Evolutionary conservation across 2,797 vertebrate genomes (phyloP).

Genomic region (Lates japonicus): DNA sequence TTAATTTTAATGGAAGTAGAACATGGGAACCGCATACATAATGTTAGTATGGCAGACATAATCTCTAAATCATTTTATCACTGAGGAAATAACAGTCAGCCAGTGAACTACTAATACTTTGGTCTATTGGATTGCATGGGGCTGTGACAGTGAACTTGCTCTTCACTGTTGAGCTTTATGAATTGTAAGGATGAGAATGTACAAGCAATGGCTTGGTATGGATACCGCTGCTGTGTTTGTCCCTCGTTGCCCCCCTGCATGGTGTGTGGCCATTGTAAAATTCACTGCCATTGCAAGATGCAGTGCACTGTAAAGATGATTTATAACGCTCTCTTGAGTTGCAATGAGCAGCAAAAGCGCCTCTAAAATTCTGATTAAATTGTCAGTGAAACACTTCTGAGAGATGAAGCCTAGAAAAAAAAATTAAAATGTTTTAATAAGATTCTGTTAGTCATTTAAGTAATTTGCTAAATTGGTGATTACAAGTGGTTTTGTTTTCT

Average conservation of each 20-base stretch:
- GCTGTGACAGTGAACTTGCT: neutral
- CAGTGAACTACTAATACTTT: conserved; percentile 1
- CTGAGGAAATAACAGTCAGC: conserved; percentile 5
- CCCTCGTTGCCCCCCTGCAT: conserved; percentile 24
- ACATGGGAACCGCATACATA: conserved; percentile 8
- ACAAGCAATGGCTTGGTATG: conserved; percentile 1
- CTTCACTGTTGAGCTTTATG: conserved; percentile 26
- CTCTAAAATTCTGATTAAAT: conserved; percentile 38
- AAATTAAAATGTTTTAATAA: neutral
- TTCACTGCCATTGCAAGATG: conserved; percentile 36
- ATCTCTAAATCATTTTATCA: conserved; percentile 23
- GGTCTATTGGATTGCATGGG: neutral
- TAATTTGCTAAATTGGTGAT: conserved; percentile 17
- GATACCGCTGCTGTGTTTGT: conserved; percentile 24
- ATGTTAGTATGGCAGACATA: conserved; percentile 31
- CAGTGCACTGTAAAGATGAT: conserved; percentile 49
- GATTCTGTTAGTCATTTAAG: conserved; percentile 17
- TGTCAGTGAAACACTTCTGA: conserved; percentile 12
- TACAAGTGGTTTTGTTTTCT: conserved; percentile 25
- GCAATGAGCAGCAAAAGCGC: conserved; percentile 36
- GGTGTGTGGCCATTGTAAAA: conserved; percentile 41
- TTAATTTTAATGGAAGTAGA: conserved; percentile 38
- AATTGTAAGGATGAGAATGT: conserved; percentile 28
- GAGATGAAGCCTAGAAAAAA: conserved; percentile 13
- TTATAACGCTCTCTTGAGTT: conserved; percentile 49